Conservation (phyloP, 2,888 invertebrate genomes). For the Leucophenga maculata region DNA sequence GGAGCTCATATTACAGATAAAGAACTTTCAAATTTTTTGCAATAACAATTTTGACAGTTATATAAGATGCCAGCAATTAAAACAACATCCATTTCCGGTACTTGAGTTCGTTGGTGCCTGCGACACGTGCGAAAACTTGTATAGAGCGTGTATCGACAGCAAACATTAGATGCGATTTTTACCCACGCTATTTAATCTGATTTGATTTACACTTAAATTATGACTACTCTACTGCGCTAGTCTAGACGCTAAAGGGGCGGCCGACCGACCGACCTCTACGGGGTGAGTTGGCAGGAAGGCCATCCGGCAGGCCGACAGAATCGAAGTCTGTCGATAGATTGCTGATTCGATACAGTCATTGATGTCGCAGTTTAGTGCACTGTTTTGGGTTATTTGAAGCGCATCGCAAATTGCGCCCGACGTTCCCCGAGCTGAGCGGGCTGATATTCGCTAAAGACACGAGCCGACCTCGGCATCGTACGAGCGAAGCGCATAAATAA, state of each 20-base stretch:
- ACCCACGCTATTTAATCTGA: constrained; percentile 5
- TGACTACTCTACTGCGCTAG: neutral
- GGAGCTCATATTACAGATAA: no score
- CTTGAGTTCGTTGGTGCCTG: no score
- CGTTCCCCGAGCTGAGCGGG: constrained; percentile 26
- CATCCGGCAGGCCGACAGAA: neutral
- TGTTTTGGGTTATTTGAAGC: constrained; percentile 63
- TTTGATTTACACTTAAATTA: constrained; percentile 34
- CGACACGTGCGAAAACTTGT: no score
- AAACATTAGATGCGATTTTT: no score
- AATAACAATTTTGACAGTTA: no score
- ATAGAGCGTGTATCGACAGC: no score
- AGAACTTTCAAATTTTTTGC: no score
- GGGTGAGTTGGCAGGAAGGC: neutral
- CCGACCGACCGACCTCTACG: neutral
- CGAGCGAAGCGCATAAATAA: constrained; percentile 63
- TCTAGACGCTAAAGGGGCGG: neutral
- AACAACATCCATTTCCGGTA: no score
- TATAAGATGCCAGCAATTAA: no score
- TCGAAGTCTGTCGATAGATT: constrained; percentile 55
- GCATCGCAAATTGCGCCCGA: constrained; percentile 59
- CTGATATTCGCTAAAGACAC: constrained; percentile 29
- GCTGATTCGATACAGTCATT: constrained; percentile 64
- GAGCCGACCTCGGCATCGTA: constrained; percentile 49
- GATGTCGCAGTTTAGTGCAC: constrained; percentile 41